Conservation (phyloP, 2,797 vertebrate genomes). For the Dendrocincla fuliginosa region DNA sequence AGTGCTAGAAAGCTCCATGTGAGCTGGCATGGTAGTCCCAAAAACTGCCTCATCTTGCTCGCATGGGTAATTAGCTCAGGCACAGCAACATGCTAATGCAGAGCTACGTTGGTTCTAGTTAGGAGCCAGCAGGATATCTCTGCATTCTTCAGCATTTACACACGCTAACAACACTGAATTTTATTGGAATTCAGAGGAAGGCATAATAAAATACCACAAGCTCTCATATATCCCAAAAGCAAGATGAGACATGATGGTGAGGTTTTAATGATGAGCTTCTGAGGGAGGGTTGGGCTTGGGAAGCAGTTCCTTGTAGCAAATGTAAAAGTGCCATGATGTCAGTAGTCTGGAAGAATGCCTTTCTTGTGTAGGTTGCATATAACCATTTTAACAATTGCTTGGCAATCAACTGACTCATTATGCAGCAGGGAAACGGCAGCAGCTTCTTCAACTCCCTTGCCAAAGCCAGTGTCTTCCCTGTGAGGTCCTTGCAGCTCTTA, state of each 20-base stretch:
- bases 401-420: background rate
- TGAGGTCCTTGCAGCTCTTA: background rate
- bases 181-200: background rate
- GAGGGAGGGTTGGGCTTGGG: slow-evolving; percentile 7
- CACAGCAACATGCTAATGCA: background rate
- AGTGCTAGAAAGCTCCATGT: background rate
- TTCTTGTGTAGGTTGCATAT: background rate
- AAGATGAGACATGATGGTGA: slow-evolving; percentile 22
- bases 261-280: background rate
- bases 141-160: background rate
- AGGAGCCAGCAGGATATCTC: background rate
- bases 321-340: background rate
- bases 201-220: background rate
- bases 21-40: background rate
- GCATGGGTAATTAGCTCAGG: background rate
- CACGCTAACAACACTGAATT: background rate
- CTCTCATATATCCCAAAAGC: background rate
- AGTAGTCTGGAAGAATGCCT: slow-evolving; percentile 4
- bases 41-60: background rate
- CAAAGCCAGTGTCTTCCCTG: background rate
- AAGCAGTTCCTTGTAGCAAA: slow-evolving; percentile 16
- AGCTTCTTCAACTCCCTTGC: background rate
- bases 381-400: background rate
- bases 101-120: background rate
- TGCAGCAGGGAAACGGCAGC: background rate